These are phyloP conservation scores for Cassiopea xamachana DNA, from an alignment of 30 jellyfish, hydroid and myxozoan genomes.

Conservation along the genomic window DNA sequence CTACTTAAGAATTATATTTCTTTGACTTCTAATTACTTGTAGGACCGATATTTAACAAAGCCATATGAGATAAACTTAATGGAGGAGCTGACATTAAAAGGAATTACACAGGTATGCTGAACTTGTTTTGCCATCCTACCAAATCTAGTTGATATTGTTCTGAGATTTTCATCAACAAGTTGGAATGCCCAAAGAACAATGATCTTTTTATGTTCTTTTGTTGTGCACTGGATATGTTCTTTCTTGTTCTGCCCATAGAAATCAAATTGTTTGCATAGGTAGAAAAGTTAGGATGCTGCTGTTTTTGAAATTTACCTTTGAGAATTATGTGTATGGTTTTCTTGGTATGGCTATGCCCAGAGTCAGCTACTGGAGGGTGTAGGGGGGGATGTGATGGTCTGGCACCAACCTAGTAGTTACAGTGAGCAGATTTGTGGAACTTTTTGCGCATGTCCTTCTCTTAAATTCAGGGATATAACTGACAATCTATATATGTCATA, in stretches of 20 bases:
- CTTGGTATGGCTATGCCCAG: no score
- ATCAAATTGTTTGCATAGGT: no score
- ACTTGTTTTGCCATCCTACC: neutral
- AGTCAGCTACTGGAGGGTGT: no score
- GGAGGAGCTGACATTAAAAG: constrained; percentile 94
- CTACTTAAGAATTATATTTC: neutral
- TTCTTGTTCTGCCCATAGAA: neutral
- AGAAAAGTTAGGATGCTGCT: no score
- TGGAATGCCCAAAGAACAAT: neutral
- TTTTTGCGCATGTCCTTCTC: no score
- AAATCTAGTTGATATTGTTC: neutral
- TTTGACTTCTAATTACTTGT: neutral
- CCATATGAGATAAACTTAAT: constrained; percentile 93
- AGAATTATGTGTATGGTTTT: no score
- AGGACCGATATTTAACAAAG: constrained; percentile 84
- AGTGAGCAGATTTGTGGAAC: no score
- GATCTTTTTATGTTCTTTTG: neutral
- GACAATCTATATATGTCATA: no score
- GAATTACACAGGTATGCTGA: constrained; percentile 89
- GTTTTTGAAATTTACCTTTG: no score
- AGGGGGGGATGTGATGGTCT: no score
- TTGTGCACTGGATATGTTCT: neutral
- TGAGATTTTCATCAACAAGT: neutral
- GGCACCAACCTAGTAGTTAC: no score
- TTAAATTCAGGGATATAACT: no score